Evolutionary conservation across 2,888 invertebrate genomes (phyloP).

Genomic region (Chaetogeoica ovagalla): DNA sequence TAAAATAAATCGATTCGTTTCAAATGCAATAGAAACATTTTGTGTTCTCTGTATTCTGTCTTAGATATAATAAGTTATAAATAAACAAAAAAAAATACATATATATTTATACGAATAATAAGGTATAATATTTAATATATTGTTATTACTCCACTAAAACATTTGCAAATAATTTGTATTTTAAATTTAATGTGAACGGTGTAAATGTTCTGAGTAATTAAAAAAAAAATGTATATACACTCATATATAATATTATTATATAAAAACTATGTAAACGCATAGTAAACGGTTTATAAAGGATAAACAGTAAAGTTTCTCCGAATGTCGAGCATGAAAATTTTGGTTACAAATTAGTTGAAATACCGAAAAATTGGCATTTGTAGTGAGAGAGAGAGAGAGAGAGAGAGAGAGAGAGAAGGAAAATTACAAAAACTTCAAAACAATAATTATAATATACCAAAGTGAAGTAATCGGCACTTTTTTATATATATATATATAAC

Average conservation of each 20-base stretch:
- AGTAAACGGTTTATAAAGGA: background rate
- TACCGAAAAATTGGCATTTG: no score
- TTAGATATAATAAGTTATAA: background rate
- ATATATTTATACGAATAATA: background rate
- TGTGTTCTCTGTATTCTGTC: background rate
- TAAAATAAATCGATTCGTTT: background rate
- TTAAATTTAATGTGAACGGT: background rate
- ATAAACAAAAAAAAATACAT: background rate
- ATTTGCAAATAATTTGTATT: background rate
- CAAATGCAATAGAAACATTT: no score
- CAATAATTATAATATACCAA: background rate
- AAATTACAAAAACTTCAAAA: background rate
- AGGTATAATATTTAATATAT: background rate
- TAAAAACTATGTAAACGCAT: background rate
- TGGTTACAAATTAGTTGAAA: no score
- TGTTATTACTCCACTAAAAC: background rate
- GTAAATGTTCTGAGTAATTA: background rate
- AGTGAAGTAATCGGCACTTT: background rate
- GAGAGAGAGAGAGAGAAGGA: no score
- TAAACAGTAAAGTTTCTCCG: background rate
- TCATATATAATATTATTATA: background rate
- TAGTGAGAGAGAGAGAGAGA: no score
- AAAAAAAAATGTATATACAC: background rate
- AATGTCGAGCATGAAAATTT: no score
- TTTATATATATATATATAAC: background rate